These are phyloP conservation scores for Drosophila mayaguana DNA, from an alignment of 2,888 invertebrate genomes.

Conservation along the genomic window DNA sequence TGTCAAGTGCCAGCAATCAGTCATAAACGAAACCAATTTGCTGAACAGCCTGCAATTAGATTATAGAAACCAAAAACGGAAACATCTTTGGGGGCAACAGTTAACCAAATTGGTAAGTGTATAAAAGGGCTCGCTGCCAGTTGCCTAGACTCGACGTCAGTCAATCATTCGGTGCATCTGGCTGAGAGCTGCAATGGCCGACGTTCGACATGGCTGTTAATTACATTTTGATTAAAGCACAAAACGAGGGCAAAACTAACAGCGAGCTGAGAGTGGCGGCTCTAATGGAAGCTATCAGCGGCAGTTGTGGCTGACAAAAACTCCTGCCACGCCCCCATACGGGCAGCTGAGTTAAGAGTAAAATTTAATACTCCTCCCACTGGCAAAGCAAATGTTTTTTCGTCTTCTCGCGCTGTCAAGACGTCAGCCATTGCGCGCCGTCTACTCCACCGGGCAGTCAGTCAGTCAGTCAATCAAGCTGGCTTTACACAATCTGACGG, in stretches of 20 bases:
- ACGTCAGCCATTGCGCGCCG: constrained; percentile 41
- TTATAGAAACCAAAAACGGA: constrained; percentile 36
- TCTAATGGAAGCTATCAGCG: constrained; percentile 57
- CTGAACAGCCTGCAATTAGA: constrained; percentile 31
- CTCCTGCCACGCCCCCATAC: constrained; percentile 25
- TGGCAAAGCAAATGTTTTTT: constrained; percentile 24
- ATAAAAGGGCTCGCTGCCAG: constrained; percentile 5
- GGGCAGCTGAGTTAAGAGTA: too few species aligned
- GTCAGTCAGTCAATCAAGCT: constrained; percentile 29
- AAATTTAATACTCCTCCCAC: constrained; percentile 52
- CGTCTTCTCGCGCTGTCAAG: constrained; percentile 22
- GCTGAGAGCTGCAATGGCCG: constrained; percentile 43
- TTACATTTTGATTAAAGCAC: constrained; percentile 77
- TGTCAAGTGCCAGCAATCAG: constrained; percentile 34
- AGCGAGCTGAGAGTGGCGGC: background rate
- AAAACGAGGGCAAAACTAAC: constrained; percentile 27
- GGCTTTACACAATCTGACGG: constrained; percentile 21
- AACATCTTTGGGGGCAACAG: constrained; percentile 14
- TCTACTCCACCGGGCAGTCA: constrained; percentile 9
- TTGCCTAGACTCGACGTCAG: constrained; percentile 29
- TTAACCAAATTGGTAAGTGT: constrained; percentile 25
- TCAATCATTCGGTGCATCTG: constrained; percentile 52
- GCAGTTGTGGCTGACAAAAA: constrained; percentile 25
- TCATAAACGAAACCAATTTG: constrained; percentile 54
- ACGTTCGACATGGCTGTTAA: constrained; percentile 59